These are phyloP conservation scores for Selene dorsalis DNA, from an alignment of 2,797 vertebrate genomes.

Conservation along the genomic window DNA sequence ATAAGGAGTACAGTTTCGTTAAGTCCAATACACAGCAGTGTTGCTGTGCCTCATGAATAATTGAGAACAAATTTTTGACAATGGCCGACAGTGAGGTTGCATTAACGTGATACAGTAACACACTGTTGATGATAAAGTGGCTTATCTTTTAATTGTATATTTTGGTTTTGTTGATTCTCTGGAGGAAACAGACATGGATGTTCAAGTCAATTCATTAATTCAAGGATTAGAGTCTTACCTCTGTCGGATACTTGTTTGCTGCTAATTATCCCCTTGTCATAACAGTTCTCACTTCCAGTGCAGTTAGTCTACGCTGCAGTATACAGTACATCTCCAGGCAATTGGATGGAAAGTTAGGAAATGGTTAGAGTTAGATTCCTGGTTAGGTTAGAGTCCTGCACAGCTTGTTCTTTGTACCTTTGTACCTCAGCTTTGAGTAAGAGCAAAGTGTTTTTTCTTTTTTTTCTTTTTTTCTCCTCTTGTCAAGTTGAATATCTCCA, in stretches of 20 bases:
- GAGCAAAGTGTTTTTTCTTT: neutral
- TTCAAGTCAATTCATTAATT: slow-evolving; percentile 43
- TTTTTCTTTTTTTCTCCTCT: neutral
- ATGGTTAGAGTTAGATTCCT: too few relatives aligned
- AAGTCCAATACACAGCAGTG: neutral
- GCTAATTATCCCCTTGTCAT: slow-evolving; percentile 39
- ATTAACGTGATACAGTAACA: neutral
- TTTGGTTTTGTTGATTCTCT: slow-evolving; percentile 30
- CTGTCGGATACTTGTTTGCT: slow-evolving; percentile 15
- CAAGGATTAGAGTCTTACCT: slow-evolving; percentile 28
- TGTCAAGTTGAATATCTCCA: slow-evolving; percentile 24
- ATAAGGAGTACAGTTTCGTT: neutral
- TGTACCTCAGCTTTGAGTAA: slow-evolving; percentile 10
- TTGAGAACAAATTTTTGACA: neutral
- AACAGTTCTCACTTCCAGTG: neutral
- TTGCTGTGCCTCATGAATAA: slow-evolving; percentile 30
- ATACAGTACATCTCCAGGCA: slow-evolving; percentile 19
- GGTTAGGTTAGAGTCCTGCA: neutral
- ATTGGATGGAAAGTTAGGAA: slow-evolving; percentile 25
- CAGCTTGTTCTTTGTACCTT: neutral
- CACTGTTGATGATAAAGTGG: neutral
- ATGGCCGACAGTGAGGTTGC: slow-evolving; percentile 5
- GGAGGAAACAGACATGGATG: slow-evolving; percentile 4
- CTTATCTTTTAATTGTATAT: slow-evolving; percentile 23
- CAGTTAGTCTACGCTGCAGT: neutral